Conservation (phyloP, 37 sponge, comb jelly and placozoan genomes). For the Lycopodina hypogea region DNA sequence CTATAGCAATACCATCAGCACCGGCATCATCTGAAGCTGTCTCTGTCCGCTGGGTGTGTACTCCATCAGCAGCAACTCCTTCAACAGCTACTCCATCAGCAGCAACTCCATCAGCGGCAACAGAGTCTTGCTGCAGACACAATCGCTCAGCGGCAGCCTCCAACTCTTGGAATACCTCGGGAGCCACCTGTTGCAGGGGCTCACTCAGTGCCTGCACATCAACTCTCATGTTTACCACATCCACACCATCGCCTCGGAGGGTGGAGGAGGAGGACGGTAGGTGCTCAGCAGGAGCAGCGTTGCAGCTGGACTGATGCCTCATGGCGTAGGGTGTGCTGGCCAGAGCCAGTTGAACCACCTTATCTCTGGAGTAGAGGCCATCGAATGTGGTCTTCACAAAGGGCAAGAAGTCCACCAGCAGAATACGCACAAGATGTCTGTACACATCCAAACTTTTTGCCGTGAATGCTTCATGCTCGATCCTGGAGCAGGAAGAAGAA, state of each 20-base stretch:
- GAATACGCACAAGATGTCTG: conserved; percentile 32
- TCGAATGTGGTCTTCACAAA: conserved; percentile 35
- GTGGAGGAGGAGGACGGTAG: background rate
- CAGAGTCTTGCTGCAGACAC: background rate
- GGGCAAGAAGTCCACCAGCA: conserved; percentile 49
- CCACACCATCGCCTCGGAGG: background rate
- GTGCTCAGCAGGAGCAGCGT: background rate
- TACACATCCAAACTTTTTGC: conserved; percentile 39
- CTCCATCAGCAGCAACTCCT: no score
- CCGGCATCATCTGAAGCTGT: no score
- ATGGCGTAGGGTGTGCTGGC: conserved; percentile 12
- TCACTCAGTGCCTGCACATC: conserved; percentile 22
- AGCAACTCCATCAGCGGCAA: background rate
- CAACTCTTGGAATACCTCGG: conserved; percentile 51
- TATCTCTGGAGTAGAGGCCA: conserved; percentile 28
- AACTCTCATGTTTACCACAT: conserved; percentile 15
- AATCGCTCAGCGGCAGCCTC: conserved; percentile 4
- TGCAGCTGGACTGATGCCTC: background rate
- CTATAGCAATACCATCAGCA: background rate
- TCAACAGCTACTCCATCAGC: no score
- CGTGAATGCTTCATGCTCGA: conserved; percentile 57
- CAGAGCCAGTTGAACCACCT: conserved; percentile 34
- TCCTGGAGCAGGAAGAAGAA: conserved; percentile 19
- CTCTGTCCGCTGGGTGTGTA: no score
- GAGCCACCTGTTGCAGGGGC: conserved; percentile 23